A percentile compares a stretch with the other conserved stretches of the same genome.
These are phyloP conservation scores for Palythoa grandiflora DNA, from an alignment of 92 coral and sea anemone species.

Conservation along the genomic window DNA sequence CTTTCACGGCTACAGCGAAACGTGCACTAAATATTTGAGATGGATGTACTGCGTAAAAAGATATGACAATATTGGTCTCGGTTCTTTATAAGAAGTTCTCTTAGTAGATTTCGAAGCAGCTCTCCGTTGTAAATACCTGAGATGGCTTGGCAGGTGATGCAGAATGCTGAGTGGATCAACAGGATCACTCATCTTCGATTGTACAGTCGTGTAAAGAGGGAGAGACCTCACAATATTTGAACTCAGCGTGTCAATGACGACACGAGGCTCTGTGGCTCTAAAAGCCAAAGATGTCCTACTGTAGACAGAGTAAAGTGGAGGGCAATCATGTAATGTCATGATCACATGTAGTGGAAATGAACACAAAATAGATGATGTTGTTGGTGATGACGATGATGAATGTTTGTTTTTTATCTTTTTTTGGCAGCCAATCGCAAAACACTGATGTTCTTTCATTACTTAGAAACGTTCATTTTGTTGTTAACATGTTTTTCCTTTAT, in stretches of 20 bases:
- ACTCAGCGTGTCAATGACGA: not conserved
- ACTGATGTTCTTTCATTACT: too few relatives aligned
- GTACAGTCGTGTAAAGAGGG: not conserved
- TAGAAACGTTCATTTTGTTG: too few relatives aligned
- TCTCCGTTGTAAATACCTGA: not conserved
- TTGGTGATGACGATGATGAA: too few relatives aligned
- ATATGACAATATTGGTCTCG: constrained; percentile 2
- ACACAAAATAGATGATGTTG: not conserved
- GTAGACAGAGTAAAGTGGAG: too few relatives aligned
- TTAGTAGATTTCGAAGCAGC: not conserved
- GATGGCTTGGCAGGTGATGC: not conserved
- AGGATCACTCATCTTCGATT: not conserved
- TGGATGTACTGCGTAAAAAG: constrained; percentile 37
- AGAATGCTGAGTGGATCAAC: not conserved
- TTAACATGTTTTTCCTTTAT: too few relatives aligned
- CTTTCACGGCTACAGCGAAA: constrained; percentile 42
- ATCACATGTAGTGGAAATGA: not conserved
- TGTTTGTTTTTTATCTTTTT: too few relatives aligned
- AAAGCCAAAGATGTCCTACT: too few relatives aligned
- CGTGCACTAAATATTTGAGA: constrained; percentile 34
- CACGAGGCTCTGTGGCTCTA: not conserved
- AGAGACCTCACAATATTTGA: not conserved
- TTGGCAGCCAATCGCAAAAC: too few relatives aligned
- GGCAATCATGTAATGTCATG: too few relatives aligned
- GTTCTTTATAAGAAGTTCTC: not conserved